Percentiles rank a stretch among this genome's conserved stretches.
Conservation (phyloP, 2,888 invertebrate genomes). For the Orgyia antiqua region DNA sequence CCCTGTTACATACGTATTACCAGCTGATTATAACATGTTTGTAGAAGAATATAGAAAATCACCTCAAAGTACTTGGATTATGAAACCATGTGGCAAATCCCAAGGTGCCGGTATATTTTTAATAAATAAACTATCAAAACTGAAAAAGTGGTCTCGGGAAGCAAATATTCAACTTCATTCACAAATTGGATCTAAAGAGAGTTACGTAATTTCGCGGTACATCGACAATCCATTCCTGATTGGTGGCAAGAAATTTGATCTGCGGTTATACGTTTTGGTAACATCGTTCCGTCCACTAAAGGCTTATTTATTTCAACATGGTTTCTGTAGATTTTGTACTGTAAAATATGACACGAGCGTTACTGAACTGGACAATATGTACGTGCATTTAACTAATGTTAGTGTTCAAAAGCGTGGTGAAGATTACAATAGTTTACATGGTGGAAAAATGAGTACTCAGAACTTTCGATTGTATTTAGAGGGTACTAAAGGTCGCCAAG, state of each 20-base stretch:
- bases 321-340: conserved; percentile 96
- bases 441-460: conserved; percentile 95
- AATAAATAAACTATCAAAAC: conserved; percentile 94
- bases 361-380: conserved; percentile 92
- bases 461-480: conserved; percentile 92
- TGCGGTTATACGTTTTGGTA: conserved; percentile 93
- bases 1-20: conserved; percentile 94
- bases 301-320: conserved; percentile 92
- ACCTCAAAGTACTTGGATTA: conserved; percentile 96
- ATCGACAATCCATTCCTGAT: conserved; percentile 95
- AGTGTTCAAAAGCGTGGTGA: conserved; percentile 97
- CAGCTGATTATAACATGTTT: conserved; percentile 96
- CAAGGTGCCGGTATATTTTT: conserved; percentile 95
- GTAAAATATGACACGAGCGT: conserved; percentile 94
- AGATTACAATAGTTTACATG: conserved; percentile 92
- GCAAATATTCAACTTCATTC: conserved; percentile 90
- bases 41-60: conserved; percentile 95
- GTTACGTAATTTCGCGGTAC: conserved; percentile 95
- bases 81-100: conserved; percentile 96
- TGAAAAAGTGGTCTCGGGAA: conserved; percentile 92
- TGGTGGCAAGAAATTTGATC: conserved; percentile 96
- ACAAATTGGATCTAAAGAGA: conserved; percentile 84
- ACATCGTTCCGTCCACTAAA: conserved; percentile 95
- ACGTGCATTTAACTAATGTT: conserved; percentile 96
- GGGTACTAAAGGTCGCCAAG: conserved; percentile 90